Percentiles rank a stretch among this genome's conserved stretches.
phyloP scores from a whole-genome alignment of 2,888 invertebrate genomes.

The Napeogenes inachia region DNA sequence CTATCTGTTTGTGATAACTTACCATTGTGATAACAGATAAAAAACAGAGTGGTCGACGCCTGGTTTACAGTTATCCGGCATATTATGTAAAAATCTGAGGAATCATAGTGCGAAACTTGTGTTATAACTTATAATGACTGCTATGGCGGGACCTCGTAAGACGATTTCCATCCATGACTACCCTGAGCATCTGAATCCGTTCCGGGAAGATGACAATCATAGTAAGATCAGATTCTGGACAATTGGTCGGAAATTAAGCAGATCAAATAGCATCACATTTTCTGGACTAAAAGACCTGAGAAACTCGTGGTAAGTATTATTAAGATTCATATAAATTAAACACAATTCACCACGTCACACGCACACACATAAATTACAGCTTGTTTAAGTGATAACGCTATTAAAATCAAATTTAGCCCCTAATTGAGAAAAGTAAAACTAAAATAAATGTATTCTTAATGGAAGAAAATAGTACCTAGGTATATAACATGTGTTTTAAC shows the following conservation, averaged over 20 bases:
- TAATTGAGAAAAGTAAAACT: too few relatives aligned
- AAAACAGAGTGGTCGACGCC: slow-evolving; percentile 62
- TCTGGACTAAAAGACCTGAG: slow-evolving; percentile 74
- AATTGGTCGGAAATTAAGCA: slow-evolving; percentile 69
- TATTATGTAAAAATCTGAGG: slow-evolving; percentile 67
- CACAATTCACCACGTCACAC: not conserved
- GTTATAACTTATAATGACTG: slow-evolving; percentile 61
- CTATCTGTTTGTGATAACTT: slow-evolving; percentile 67
- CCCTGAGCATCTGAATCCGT: slow-evolving; percentile 87
- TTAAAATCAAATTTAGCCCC: too few relatives aligned
- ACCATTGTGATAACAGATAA: slow-evolving; percentile 72
- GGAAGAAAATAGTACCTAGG: not conserved
- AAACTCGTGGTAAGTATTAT: slow-evolving; percentile 78
- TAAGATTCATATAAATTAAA: not conserved
- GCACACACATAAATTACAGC: not conserved
- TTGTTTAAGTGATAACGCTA: too few relatives aligned
- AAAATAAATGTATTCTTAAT: too few relatives aligned
- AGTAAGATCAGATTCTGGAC: slow-evolving; percentile 80
- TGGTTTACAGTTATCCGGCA: slow-evolving; percentile 40
- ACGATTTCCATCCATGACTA: slow-evolving; percentile 81
- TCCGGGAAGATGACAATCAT: slow-evolving; percentile 82
- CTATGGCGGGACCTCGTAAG: slow-evolving; percentile 67
- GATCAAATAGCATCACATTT: slow-evolving; percentile 80
- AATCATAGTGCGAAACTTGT: slow-evolving; percentile 42
- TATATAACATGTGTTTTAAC: not conserved